A percentile compares a stretch with the other conserved stretches of the same genome.
These are phyloP conservation scores for Megastigmus dorsalis DNA, from an alignment of 2,888 invertebrate genomes.

Conservation along the genomic window DNA sequence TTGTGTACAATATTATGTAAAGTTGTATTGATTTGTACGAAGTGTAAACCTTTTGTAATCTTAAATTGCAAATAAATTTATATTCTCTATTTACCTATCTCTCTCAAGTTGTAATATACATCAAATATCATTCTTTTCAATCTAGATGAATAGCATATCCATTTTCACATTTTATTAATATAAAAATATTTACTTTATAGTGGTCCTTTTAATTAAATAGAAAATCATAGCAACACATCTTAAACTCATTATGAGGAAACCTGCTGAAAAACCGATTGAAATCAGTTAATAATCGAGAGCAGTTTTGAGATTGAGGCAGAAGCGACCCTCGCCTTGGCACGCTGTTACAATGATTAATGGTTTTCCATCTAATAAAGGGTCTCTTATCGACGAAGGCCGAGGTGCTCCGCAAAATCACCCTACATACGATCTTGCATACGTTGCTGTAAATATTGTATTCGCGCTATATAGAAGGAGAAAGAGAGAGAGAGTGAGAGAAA, in stretches of 20 bases:
- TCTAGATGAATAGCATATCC: not conserved
- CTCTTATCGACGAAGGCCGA: slow-evolving; percentile 8
- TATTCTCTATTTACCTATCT: too few species aligned
- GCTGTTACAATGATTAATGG: slow-evolving; percentile 25
- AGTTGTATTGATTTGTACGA: too few species aligned
- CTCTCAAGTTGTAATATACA: slow-evolving; percentile 1
- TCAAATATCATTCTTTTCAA: not conserved
- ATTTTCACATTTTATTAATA: not conserved
- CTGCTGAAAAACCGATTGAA: slow-evolving; percentile 19
- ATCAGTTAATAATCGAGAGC: slow-evolving; percentile 22
- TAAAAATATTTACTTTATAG: not conserved
- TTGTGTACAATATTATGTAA: too few species aligned
- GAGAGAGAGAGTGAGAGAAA: too few species aligned
- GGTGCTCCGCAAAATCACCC: slow-evolving; percentile 4
- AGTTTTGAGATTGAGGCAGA: slow-evolving; percentile 22
- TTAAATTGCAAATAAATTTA: too few species aligned
- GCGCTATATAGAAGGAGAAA: too few species aligned
- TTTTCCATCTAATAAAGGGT: slow-evolving; percentile 16
- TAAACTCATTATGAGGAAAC: not conserved
- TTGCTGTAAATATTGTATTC: not conserved
- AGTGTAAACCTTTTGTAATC: too few species aligned
- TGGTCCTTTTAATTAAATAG: not conserved
- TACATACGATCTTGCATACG: not conserved
- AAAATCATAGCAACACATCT: not conserved
- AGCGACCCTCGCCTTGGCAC: not conserved